A percentile compares a stretch with the other conserved stretches of the same genome.
Evolutionary conservation across 2,797 vertebrate species (phyloP).

Genomic region (Premnoplex brunnescens): DNA sequence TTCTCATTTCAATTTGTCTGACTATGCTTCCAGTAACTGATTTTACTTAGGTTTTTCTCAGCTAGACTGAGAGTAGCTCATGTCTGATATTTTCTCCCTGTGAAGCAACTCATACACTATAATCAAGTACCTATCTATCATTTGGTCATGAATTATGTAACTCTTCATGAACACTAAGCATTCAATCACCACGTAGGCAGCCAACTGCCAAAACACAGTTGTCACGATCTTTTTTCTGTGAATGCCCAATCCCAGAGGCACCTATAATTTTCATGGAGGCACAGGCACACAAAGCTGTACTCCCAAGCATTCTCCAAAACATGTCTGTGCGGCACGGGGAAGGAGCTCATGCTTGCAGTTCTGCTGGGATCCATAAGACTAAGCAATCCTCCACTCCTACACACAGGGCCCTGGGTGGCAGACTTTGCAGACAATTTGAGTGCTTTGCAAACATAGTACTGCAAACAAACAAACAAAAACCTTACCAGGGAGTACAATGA

Average conservation of each 20-base stretch:
- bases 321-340: neutral
- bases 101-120: conserved; percentile 59
- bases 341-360: neutral
- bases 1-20: conserved; percentile 55
- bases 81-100: conserved; percentile 56
- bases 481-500: neutral
- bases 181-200: conserved; percentile 54
- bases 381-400: neutral
- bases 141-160: conserved; percentile 67
- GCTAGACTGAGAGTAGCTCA: conserved; percentile 29
- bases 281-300: conserved; percentile 28
- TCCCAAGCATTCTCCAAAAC: neutral
- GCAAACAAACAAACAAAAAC: neutral
- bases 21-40: conserved; percentile 1
- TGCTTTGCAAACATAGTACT: neutral
- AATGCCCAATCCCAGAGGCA: conserved; percentile 53
- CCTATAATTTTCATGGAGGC: conserved; percentile 46
- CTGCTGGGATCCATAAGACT: neutral
- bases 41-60: conserved; percentile 49
- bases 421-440: accelerated
- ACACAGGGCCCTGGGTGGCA: neutral
- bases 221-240: conserved; percentile 36
- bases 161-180: conserved; percentile 21
- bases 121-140: conserved; percentile 67
- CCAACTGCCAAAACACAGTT: conserved; percentile 61